phyloP scores from a whole-genome alignment of 2,888 invertebrate genomes.

The Agrotis segetum region DNA sequence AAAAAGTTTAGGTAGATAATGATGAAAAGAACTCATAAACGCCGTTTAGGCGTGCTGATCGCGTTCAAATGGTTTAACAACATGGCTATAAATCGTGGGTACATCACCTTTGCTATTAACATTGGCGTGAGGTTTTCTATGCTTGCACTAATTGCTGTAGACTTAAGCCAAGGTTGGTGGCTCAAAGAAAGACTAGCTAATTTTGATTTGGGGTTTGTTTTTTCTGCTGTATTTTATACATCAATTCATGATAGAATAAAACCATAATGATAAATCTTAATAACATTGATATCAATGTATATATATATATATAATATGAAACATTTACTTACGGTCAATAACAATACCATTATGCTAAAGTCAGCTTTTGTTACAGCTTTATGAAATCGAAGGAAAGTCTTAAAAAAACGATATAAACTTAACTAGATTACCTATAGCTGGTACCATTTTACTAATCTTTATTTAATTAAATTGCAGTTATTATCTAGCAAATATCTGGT shows the following conservation, averaged over 20 bases:
- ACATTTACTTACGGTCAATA: background rate
- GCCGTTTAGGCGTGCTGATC: background rate
- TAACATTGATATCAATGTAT: no score
- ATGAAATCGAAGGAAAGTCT: no score
- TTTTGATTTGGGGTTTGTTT: background rate
- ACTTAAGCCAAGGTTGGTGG: no score
- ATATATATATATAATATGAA: no score
- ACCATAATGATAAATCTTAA: no score
- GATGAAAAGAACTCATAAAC: background rate
- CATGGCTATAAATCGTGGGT: slow-evolving; percentile 5
- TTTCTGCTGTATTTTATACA: background rate
- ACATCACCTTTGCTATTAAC: slow-evolving; percentile 12
- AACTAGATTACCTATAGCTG: no score
- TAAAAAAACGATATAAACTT: no score
- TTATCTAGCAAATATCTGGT: no score
- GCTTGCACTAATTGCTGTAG: slow-evolving; percentile 12
- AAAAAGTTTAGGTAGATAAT: background rate
- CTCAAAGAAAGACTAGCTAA: slow-evolving; percentile 1
- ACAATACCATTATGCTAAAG: slow-evolving; percentile 9
- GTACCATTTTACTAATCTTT: no score
- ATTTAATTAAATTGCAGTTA: no score
- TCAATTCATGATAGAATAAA: background rate
- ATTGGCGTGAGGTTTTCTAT: slow-evolving; percentile 16
- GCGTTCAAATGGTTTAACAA: slow-evolving; percentile 26
- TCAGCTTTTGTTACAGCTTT: no score